Evolutionary conservation across 1,140 invertebrate genomes (phyloP).

Genomic region (Cylas formicarius): DNA sequence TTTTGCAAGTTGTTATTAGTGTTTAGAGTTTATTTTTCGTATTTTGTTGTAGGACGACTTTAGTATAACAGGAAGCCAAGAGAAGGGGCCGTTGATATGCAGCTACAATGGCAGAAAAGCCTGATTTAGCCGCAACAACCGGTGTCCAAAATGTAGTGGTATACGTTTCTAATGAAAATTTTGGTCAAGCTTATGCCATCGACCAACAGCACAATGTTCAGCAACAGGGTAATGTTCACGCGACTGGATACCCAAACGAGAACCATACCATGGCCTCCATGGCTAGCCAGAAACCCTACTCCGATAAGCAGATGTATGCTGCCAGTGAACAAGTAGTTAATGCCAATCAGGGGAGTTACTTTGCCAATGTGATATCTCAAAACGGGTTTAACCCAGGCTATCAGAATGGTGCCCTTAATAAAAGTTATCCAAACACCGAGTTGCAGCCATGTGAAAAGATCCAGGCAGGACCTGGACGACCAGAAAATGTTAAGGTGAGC

Average conservation of each 20-base stretch:
- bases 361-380: constrained; percentile 30
- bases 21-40: no score
- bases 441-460: constrained; percentile 26
- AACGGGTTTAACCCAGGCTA: constrained; percentile 32
- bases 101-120: constrained; percentile 43
- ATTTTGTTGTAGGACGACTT: constrained; percentile 34
- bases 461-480: constrained; percentile 27
- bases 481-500: constrained; percentile 25
- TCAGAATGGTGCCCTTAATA: constrained; percentile 28
- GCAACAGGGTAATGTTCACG: constrained; percentile 17
- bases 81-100: constrained; percentile 41
- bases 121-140: constrained; percentile 41
- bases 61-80: constrained; percentile 36
- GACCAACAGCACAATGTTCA: constrained; percentile 35
- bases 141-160: constrained; percentile 46
- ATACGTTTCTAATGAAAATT: constrained; percentile 45
- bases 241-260: constrained; percentile 26
- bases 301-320: constrained; percentile 29
- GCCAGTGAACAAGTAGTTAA: constrained; percentile 22
- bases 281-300: constrained; percentile 30
- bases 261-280: constrained; percentile 35
- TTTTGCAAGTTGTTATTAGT: no score
- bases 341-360: constrained; percentile 26
- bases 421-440: constrained; percentile 28
- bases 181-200: constrained; percentile 41